Evolutionary conservation across 2,113 vertebrate genomes (phyloP), one percentile per base, ranked within the genome.

Genomic region (Macaca mulatta): DNA sequence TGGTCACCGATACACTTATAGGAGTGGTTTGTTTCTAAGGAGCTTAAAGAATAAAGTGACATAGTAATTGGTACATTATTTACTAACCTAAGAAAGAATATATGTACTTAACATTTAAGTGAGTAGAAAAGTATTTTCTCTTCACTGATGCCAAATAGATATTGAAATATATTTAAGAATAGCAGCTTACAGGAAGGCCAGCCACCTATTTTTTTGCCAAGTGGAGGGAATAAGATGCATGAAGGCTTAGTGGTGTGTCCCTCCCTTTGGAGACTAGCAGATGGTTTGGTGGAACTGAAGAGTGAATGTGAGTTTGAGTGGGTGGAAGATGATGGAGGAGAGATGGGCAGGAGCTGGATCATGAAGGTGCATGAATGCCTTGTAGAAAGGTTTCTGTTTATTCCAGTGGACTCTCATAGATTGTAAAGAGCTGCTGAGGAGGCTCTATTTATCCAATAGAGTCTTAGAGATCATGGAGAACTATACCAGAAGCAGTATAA

Each of bases 351-450:
- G 27, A 8, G 1, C n/a, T 52, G 32, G n/a, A 8, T 77, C 20
- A 25, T 13, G n/a, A 18, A 35, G 8, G 23, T 50, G 3, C 0
- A 6, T 45, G 57, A 79, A 75, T 30, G 20, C 13, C 10, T 69
- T 79, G 38, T 20, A 30, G 74, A 40, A 5, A 38, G 5, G 40
- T 78, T 84, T 72, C 55, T 43, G 1, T 23, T 90, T 50, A 72
- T 45, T 50, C 17, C 1, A 38, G 0, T 16, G 20, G 7, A 22
- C 8, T 75, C 16, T 27, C 32, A 30, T 2, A 17, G 6, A 25
- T 32, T n/a, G n/a, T 3, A 3, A n/a, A 40, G 17, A 72, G 57
- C 8, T 57, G 40, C 35, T 35, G 43, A 30, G 6, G 32, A 2
- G 10, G 48, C 32, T 61, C 12, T 52, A 6, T 64, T 45, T 55